Percentiles rank a stretch among this genome's conserved stretches.
Evolutionary conservation across 2,888 invertebrate genomes (phyloP).

Genomic region (Cheilosia scutellata): DNA sequence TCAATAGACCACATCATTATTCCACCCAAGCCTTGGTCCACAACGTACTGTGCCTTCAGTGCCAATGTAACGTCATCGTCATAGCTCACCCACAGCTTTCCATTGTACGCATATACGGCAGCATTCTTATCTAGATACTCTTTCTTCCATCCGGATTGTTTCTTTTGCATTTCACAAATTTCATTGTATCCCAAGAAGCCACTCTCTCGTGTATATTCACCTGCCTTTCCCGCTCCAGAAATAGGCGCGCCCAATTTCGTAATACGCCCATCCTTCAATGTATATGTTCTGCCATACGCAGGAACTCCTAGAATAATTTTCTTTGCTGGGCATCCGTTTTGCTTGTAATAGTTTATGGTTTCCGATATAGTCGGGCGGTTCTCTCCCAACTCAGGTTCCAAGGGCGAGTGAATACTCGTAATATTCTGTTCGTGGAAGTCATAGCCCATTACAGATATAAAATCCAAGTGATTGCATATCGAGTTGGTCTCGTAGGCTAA

Average conservation of each 20-base stretch:
- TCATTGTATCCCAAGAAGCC: constrained; percentile 79
- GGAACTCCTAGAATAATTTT: constrained; percentile 84
- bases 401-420: constrained; percentile 84
- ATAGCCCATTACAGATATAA: constrained; percentile 85
- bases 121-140: constrained; percentile 78
- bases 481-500: constrained; percentile 83
- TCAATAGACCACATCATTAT: constrained; percentile 86
- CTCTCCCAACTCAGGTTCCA: constrained; percentile 77
- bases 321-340: constrained; percentile 80
- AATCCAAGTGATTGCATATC: constrained; percentile 84
- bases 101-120: constrained; percentile 82
- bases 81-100: constrained; percentile 83
- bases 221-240: constrained; percentile 76
- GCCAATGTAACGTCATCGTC: constrained; percentile 82
- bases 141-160: constrained; percentile 79
- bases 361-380: constrained; percentile 65
- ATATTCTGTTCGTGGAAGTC: constrained; percentile 82
- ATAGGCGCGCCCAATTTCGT: constrained; percentile 81
- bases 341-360: constrained; percentile 82
- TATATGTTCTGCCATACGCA: constrained; percentile 83
- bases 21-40: constrained; percentile 83
- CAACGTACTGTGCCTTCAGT: constrained; percentile 82
- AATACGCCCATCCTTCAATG: constrained; percentile 79
- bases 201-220: constrained; percentile 77
- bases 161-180: constrained; percentile 77